Conservation (phyloP, 2,797 vertebrate species). For the Sarcophilus harrisii region DNA sequence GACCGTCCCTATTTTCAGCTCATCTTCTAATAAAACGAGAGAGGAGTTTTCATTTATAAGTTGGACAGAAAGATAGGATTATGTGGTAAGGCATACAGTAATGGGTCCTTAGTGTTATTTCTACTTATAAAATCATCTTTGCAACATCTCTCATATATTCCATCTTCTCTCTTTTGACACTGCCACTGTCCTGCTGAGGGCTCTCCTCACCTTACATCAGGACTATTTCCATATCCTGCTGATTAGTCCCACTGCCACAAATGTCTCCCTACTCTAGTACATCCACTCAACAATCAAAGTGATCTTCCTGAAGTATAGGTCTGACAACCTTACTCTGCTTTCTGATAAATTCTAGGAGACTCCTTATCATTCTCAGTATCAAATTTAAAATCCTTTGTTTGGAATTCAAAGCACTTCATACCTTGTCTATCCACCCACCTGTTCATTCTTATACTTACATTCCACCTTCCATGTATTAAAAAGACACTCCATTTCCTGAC, state of each 20-base stretch:
- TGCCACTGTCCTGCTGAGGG: background rate
- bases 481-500: background rate
- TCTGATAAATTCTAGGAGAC: background rate
- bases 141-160: background rate
- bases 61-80: background rate
- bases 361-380: background rate
- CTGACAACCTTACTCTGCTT: background rate
- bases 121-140: background rate
- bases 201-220: background rate
- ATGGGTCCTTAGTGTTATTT: background rate
- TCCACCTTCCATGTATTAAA: background rate
- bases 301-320: background rate
- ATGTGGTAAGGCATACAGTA: background rate
- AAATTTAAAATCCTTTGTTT: background rate
- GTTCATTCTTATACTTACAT: background rate
- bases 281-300: background rate
- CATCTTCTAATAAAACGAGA: background rate
- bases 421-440: background rate
- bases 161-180: background rate
- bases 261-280: background rate
- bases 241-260: background rate
- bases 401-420: background rate
- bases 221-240: background rate
- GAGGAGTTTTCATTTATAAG: background rate
- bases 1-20: background rate